These are phyloP conservation scores for Kuschelorhynchus macadamiae DNA, from an alignment of 2,888 invertebrate genomes.

Conservation along the genomic window DNA sequence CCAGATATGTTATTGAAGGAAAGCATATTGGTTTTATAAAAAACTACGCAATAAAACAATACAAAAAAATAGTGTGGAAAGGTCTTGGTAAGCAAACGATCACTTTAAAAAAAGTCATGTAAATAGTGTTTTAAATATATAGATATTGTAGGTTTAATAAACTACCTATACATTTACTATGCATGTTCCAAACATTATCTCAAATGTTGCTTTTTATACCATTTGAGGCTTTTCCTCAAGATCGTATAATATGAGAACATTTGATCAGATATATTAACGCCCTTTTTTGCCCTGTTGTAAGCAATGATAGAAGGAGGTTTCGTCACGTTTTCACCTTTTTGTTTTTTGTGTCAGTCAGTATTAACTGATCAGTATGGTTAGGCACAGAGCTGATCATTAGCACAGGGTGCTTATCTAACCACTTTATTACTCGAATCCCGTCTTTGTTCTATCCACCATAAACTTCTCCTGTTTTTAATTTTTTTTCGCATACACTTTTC, in stretches of 20 bases:
- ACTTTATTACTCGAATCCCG: conserved; percentile 39
- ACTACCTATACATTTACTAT: not conserved
- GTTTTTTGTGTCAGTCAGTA: conserved; percentile 21
- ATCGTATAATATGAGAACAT: conserved; percentile 30
- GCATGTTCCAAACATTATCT: conserved; percentile 25
- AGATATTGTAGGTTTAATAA: not conserved
- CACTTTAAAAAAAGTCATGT: too few relatives aligned
- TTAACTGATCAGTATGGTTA: conserved; percentile 25
- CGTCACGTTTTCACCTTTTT: conserved; percentile 34
- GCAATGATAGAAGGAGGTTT: conserved; percentile 39
- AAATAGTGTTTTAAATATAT: too few relatives aligned
- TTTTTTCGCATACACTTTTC: conserved; percentile 11
- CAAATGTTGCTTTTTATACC: conserved; percentile 40
- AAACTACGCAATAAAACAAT: too few relatives aligned
- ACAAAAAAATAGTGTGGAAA: too few relatives aligned
- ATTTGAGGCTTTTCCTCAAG: conserved; percentile 30
- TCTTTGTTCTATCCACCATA: conserved; percentile 36
- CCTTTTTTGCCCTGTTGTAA: conserved; percentile 47
- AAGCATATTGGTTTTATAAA: too few relatives aligned
- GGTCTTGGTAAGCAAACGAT: too few relatives aligned
- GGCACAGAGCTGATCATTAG: conserved; percentile 39
- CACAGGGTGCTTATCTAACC: conserved; percentile 41
- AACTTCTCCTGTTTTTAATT: conserved; percentile 34
- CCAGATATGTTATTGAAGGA: too few relatives aligned
- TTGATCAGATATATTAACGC: conserved; percentile 32